Conservation (phyloP, 2,113 vertebrate genomes). For the Scomber japonicus region DNA sequence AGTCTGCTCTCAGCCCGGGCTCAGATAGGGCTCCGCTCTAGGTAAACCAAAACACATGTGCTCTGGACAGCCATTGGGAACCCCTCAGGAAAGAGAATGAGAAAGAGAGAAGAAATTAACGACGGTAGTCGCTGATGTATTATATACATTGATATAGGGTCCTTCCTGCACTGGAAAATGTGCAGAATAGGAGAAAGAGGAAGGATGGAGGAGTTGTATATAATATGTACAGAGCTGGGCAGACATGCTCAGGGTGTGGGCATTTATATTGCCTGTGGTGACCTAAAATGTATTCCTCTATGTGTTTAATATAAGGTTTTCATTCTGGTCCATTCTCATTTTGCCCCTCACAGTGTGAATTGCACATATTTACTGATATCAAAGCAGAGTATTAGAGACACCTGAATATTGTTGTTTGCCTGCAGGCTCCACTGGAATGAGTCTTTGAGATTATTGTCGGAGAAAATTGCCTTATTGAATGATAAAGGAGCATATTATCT, state of each 20-base stretch:
- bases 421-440: conserved; percentile 46
- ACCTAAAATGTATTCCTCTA: conserved; percentile 34
- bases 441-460: conserved; percentile 33
- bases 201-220: conserved; percentile 16
- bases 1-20: conserved; percentile 67
- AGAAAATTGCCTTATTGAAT: conserved; percentile 63
- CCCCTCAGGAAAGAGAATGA: conserved; percentile 47
- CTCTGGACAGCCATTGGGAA: conserved; percentile 70
- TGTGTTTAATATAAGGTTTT: conserved; percentile 34
- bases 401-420: conserved; percentile 38
- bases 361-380: conserved; percentile 54
- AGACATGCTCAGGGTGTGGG: conserved; percentile 34
- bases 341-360: conserved; percentile 18
- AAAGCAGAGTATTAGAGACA: conserved; percentile 34
- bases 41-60: conserved; percentile 83
- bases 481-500: conserved; percentile 60
- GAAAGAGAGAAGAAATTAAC: conserved; percentile 56
- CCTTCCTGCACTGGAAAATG: conserved; percentile 50
- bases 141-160: conserved; percentile 47
- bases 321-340: conserved; percentile 10
- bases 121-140: conserved; percentile 59
- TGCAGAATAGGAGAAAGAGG: conserved; percentile 23
- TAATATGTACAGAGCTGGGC: conserved; percentile 10
- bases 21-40: conserved; percentile 67
- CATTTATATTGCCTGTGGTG: conserved; percentile 17